These are phyloP conservation scores for Malurus elegans DNA, from an alignment of 2,113 vertebrate genomes.

Conservation along the genomic window DNA sequence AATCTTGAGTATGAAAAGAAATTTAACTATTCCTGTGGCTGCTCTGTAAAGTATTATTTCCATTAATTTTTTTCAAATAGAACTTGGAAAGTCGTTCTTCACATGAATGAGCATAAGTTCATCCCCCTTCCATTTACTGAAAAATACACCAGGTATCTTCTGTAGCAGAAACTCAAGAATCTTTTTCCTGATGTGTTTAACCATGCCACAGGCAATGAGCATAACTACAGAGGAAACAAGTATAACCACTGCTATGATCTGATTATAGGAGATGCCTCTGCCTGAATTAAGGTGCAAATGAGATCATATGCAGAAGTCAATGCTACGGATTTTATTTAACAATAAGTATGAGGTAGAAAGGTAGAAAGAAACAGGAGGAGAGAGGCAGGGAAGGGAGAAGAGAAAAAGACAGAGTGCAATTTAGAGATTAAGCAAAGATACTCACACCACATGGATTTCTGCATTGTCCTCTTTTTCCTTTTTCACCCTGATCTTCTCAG, in stretches of 20 bases:
- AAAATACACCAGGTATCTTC: background rate
- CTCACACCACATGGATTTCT: background rate
- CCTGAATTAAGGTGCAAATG: background rate
- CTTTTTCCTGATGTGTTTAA: background rate
- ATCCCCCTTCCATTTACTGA: background rate
- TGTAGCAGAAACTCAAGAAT: background rate
- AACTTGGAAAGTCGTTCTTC: background rate
- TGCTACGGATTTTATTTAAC: background rate
- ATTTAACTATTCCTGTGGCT: background rate
- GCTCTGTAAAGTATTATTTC: background rate
- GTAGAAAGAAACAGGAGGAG: background rate
- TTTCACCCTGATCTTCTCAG: background rate
- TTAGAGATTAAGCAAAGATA: background rate
- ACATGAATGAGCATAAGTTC: background rate
- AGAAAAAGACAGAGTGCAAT: background rate
- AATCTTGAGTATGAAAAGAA: background rate
- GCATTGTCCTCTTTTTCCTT: accelerated
- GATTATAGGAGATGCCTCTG: background rate
- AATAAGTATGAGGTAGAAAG: background rate
- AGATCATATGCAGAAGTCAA: background rate
- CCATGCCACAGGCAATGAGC: no score
- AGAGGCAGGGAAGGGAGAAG: background rate
- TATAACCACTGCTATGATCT: background rate
- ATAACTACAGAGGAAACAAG: background rate
- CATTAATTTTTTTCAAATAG: background rate